A percentile compares a stretch with the other conserved stretches of the same genome.
Evolutionary conservation across 2,888 invertebrate genomes (phyloP).

Genomic region (Tromatobia lineatoria): DNA sequence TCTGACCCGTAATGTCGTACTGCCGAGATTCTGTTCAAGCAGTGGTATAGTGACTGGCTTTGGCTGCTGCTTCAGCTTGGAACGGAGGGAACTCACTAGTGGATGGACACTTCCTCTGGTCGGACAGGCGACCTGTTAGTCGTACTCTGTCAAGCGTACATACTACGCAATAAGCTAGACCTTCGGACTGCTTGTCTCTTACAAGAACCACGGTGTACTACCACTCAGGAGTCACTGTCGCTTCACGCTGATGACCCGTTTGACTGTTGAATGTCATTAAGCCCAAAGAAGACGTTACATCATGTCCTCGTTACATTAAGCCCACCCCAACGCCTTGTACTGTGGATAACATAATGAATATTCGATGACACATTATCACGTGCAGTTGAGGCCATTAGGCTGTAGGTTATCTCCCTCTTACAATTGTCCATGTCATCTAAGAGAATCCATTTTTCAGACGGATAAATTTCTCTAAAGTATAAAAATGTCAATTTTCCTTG

Average conservation of each 20-base stretch:
- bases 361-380: neutral
- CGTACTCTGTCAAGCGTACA: conserved; percentile 28
- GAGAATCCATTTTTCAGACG: too few relatives aligned
- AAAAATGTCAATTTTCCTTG: too few relatives aligned
- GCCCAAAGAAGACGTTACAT: conserved; percentile 30
- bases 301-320: neutral
- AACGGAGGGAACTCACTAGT: conserved; percentile 35
- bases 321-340: neutral
- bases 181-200: conserved; percentile 36
- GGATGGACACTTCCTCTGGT: conserved; percentile 46
- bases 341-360: neutral
- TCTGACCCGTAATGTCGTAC: conserved; percentile 30
- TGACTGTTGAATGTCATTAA: conserved; percentile 37
- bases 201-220: conserved; percentile 29
- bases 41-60: conserved; percentile 32
- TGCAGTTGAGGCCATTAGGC: neutral
- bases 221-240: conserved; percentile 29
- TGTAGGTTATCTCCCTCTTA: too few relatives aligned
- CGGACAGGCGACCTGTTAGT: conserved; percentile 44
- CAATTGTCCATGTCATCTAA: too few relatives aligned
- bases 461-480: too few relatives aligned
- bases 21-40: conserved; percentile 43
- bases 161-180: conserved; percentile 45
- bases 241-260: conserved; percentile 25
- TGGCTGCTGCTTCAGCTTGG: conserved; percentile 30